Evolutionary conservation across 2,113 vertebrate species (phyloP).

Genomic region (Myxocyprinus asiaticus): DNA sequence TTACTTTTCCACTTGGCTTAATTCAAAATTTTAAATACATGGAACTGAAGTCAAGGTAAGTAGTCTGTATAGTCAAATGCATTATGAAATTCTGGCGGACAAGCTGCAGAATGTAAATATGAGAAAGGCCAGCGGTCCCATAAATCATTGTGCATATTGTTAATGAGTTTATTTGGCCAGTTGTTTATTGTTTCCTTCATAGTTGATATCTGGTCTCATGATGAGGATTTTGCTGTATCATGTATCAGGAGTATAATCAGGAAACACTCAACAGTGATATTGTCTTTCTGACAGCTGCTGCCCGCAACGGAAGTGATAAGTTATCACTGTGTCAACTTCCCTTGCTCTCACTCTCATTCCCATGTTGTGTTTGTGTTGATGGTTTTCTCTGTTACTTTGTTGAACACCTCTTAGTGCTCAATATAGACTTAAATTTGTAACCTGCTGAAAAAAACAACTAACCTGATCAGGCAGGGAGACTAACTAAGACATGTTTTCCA

Average conservation of each 20-base stretch:
- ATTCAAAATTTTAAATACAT: conserved; percentile 9
- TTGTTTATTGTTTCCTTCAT: conserved; percentile 15
- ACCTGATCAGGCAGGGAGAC: too few relatives aligned
- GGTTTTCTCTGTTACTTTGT: neutral
- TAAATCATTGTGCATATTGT: neutral
- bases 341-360: neutral
- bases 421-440: neutral
- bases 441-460: too few relatives aligned
- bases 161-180: neutral
- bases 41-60: conserved; percentile 10
- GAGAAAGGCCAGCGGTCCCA: conserved; percentile 5
- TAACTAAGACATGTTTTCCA: too few relatives aligned
- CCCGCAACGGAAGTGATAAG: conserved; percentile 7
- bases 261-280: conserved; percentile 13
- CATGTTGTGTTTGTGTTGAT: conserved; percentile 16
- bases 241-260: conserved; percentile 14
- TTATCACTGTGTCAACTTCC: conserved; percentile 17
- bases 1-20: neutral
- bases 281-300: conserved; percentile 26
- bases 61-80: conserved; percentile 35
- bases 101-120: neutral
- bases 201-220: conserved; percentile 4
- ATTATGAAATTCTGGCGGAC: conserved; percentile 26
- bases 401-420: neutral
- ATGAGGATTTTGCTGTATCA: conserved; percentile 1